phyloP scores from a whole-genome alignment of 2,888 invertebrate genomes.

The Adelognathus sp. region DNA sequence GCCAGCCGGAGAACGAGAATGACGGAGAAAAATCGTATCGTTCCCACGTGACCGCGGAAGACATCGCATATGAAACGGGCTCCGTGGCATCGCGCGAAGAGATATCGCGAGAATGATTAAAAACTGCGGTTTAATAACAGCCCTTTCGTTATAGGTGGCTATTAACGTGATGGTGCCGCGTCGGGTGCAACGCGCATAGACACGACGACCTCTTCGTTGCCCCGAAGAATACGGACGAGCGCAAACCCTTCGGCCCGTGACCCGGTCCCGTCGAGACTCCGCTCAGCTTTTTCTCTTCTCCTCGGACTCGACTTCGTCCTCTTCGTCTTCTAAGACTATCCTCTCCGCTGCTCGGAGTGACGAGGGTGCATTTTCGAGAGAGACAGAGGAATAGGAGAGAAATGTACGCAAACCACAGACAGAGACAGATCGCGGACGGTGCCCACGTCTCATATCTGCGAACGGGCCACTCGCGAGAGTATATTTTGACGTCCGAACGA shows the following conservation, averaged over 20 bases:
- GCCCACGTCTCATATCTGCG: constrained; percentile 72
- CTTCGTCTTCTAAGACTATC: constrained; percentile 36
- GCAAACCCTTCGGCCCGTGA: constrained; percentile 57
- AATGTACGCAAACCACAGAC: constrained; percentile 19
- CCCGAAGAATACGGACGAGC: constrained; percentile 19
- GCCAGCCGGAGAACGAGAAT: not conserved
- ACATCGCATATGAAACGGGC: constrained; percentile 27
- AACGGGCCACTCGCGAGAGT: constrained; percentile 56
- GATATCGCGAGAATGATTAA: constrained; percentile 74
- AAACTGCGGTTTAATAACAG: constrained; percentile 76
- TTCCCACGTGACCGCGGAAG: constrained; percentile 56
- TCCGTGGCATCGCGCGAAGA: constrained; percentile 41
- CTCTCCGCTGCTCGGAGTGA: constrained; percentile 52
- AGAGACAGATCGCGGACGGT: constrained; percentile 45
- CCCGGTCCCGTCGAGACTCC: constrained; percentile 63
- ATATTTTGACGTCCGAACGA: constrained; percentile 76
- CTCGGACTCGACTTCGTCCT: constrained; percentile 35
- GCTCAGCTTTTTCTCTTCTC: constrained; percentile 46
- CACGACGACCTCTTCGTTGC: constrained; percentile 50
- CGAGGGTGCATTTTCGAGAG: constrained; percentile 52
- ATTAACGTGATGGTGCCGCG: constrained; percentile 67
- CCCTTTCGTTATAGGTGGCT: constrained; percentile 71
- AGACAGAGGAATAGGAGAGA: too few species aligned
- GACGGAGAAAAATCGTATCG: constrained; percentile 46
- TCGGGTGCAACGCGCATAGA: constrained; percentile 58